Evolutionary conservation across 2,797 vertebrate genomes (phyloP), one percentile per base, ranked within the genome.

Genomic region (Psittacula echo): DNA sequence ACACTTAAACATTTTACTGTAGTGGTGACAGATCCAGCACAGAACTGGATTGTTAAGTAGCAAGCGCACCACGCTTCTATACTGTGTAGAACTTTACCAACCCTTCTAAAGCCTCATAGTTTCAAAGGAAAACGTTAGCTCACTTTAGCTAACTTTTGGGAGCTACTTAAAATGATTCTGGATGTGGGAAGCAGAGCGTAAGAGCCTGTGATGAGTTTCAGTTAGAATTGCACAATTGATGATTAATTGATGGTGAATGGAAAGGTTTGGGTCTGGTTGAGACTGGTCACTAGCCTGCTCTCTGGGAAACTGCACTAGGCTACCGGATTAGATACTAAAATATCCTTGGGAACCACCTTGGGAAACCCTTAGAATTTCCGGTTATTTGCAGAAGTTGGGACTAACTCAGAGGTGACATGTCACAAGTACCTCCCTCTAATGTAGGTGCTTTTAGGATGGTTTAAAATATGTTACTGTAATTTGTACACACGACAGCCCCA

Each of bases 11-110:
- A 90, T 97, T 97, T 98, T 98, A 98, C 93, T 97, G 90, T 97
- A 87, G 96, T 98, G 97, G 96, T 97, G 98, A 98, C 97, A 98
- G 98, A 98, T 97, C 91, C 76, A 98, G 96, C 95, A 96, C 97
- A 98, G 98, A 96, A 96, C 95, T 45, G 92, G 82, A 94, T 97
- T 96, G 95, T 97, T 97, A 97, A 97, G 95, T 87, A 91, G 90
- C 89, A 94, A 91, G 89, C 95, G 96, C 94, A 85, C 92, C 70
- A 81, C 2, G 32, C 87, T 96, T 97, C 95, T 62, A 81, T 96
- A 89, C 89, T 96, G 90, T 92, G 80, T 95, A 96, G 97, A 96
- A 96, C 85, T 90, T 94, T 94, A 96, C 94, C 92, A 95, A 96
- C 76, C 60, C 94, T 97, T 95, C 90, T 96, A 97, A 97, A 95